Base-by-base conservation (phyloP, 2,113 vertebrate genomes). In the Amblyopsis rosae region DNA sequence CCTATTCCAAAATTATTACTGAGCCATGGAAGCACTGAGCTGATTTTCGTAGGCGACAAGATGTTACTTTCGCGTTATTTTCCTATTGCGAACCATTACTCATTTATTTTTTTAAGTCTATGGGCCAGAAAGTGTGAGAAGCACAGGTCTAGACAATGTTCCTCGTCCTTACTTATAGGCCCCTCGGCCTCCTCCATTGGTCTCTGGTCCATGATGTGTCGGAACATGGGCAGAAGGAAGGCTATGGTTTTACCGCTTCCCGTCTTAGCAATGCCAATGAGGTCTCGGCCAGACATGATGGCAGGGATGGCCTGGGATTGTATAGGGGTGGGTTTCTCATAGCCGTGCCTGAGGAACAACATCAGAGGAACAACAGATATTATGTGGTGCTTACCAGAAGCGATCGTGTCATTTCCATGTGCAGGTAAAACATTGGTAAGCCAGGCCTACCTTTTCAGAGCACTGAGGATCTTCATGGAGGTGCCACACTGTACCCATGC, bases 401-500 rank as follows among this genome's bases (percentile, higher is more conserved):
- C 49, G 12, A 50, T 11, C 49, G 12, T 13, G 10, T 50, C 12
- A 12, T 50, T 50, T 3, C 49, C 10, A 26, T 33, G 19, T 12
- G 9, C 57, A 35, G 19, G 11, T 9, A 1, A 16, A 19, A 19
- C 8, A 19, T 16, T 16, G 12, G 6, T 55, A 9, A 45, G 13
- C 61, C 62, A 59, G 47, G 82, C 96, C 96, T 88, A 99, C 98
- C 94, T 98, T 88, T 98, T 99, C 48, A 99, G 89, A 2, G 96
- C 93, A 55, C 88, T 94, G 83, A 99, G 88, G 82, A 99, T 99
- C 91, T 99, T 99, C 98, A 98, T 99, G 13, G 97, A 98, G 67
- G 97, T 98, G 12, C 98, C 98, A 88, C 98, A 99, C 83, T 99
- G 98, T 51, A 99, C 98, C 98, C 98, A 99, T 56, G 96, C 95